Base-by-base conservation (phyloP, 2,113 vertebrate species). In the Colinus virginianus region DNA sequence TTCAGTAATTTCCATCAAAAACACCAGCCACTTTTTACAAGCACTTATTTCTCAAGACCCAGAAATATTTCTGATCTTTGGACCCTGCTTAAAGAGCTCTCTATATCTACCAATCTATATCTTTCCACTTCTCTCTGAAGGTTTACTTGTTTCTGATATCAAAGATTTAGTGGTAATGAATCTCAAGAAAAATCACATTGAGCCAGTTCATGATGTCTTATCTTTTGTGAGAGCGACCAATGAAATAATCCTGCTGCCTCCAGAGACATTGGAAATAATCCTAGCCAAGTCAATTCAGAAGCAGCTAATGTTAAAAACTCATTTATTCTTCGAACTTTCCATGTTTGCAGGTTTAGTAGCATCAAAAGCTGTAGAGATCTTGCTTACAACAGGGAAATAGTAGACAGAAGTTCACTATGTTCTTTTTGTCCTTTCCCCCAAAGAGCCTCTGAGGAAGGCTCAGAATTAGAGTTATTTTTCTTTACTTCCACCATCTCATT, bases 1-100 rank as follows among this genome's bases (percentile, higher is more conserved):
- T 94, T 32, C 71, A 75, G 43, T 92, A 95, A 96, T 94, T 84
- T 72, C 89, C 36, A 83, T 83, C 76, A 90, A 94, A 95, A 89
- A 49, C 18, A 93, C 71, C 48, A 83, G 40, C 16, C 23, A 20
- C 21, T 85, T 84, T 90, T 85, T 92, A 56, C 53, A 13, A 87
- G 23, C 11, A 78, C 26, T 80, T 88, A 93, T 83, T 95, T 93
- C 78, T 69, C 71, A 93, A 69, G 17, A 16, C 58, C 69, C 40
- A 11, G 79, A 86, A 90, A 61, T 6, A 87, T 82, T 95, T 92
- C 68, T 96, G 87, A 88, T 87, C 75, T 84, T 88, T 91, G 59
- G 28, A 8, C 78, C 4, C n/a, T 75, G 34, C 48, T 88, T 85
- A 84, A 80, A 78, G 40, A 77, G 13, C 9, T 49, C 28, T 45